Percentiles rank a stretch among this genome's conserved stretches.
These are phyloP conservation scores for Tenthredo distinguenda DNA, from an alignment of 2,888 invertebrate genomes.

Conservation along the genomic window DNA sequence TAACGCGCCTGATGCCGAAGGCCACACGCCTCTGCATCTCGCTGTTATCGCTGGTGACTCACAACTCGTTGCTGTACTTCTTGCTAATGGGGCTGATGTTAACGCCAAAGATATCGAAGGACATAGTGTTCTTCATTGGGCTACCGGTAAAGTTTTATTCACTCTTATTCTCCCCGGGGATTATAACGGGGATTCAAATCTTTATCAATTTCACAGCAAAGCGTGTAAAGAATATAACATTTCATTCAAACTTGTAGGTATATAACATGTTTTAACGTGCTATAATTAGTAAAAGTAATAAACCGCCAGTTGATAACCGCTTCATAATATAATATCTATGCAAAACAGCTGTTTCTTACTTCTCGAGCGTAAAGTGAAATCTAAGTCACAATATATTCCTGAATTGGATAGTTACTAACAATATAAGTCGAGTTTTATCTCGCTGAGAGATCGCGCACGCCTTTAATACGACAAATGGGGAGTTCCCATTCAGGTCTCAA, in stretches of 20 bases:
- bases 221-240: no score
- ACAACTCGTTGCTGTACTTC: conserved; percentile 90
- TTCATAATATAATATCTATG: neutral
- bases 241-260: no score
- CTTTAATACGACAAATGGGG: neutral
- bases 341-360: neutral
- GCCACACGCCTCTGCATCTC: conserved; percentile 96
- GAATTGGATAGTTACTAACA: neutral
- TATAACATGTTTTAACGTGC: no score
- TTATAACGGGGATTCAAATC: no score
- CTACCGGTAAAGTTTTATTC: conserved; percentile 86
- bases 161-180: neutral
- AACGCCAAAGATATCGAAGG: conserved; percentile 95
- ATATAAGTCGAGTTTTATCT: neutral
- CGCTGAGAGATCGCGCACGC: neutral
- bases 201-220: no score
- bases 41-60: conserved; percentile 97
- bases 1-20: conserved; percentile 93
- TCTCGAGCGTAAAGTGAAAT: neutral
- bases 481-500: neutral
- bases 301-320: neutral
- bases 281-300: neutral
- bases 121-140: conserved; percentile 98
- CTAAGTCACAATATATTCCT: neutral
- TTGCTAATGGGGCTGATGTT: conserved; percentile 94